Conservation (phyloP, 1,140 invertebrate genomes). For the Drosophila tsacasi region DNA sequence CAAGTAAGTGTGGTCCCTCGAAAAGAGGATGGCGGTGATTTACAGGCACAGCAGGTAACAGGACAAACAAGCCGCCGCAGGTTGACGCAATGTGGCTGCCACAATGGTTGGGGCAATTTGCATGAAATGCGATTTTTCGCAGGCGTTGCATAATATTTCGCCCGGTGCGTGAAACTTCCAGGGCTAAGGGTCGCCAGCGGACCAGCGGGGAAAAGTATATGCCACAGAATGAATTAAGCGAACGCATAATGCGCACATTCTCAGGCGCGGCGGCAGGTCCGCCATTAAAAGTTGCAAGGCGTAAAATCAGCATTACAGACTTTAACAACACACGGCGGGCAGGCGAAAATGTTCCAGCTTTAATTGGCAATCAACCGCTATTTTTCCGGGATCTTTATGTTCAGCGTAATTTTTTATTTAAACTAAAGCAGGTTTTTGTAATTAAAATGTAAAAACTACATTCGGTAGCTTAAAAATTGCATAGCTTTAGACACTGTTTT, state of each 20-base stretch:
- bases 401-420: not conserved
- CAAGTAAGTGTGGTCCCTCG: not conserved
- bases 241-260: slow-evolving; percentile 19
- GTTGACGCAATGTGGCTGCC: slow-evolving; percentile 14
- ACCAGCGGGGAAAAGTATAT: not conserved
- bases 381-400: not conserved
- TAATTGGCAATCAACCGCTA: not conserved
- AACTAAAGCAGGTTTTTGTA: not conserved
- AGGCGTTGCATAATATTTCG: slow-evolving; percentile 13
- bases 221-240: slow-evolving; percentile 16
- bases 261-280: not conserved
- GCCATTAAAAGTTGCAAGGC: slow-evolving; percentile 16
- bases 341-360: not conserved
- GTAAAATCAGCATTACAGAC: slow-evolving; percentile 11
- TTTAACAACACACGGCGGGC: slow-evolving; percentile 2
- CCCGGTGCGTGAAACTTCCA: slow-evolving; percentile 6
- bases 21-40: not conserved
- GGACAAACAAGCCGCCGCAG: slow-evolving; percentile 11
- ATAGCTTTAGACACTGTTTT: too few relatives aligned
- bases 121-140: slow-evolving; percentile 23
- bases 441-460: not conserved
- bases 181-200: not conserved
- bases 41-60: slow-evolving; percentile 1
- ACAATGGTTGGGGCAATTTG: slow-evolving; percentile 9
- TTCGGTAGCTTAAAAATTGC: too few relatives aligned